Base-by-base conservation (phyloP, 2,888 invertebrate genomes). In the Reticulitermes lucifugus region DNA sequence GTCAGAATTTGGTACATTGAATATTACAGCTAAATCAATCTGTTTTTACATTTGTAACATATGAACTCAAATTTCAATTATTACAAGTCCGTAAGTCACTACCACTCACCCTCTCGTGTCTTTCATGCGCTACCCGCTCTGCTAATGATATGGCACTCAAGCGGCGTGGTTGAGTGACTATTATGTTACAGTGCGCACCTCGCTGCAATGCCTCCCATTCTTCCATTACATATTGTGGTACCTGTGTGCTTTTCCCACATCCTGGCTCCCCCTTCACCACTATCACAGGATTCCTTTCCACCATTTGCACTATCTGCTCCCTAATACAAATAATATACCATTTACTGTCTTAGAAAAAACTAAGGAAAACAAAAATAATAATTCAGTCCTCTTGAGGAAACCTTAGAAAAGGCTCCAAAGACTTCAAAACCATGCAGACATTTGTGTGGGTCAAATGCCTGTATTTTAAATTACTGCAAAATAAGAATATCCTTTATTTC, bases 111-210 rank as follows among this genome's bases (percentile, higher is more conserved):
- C 90, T 87, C 90, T 96, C 96, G 0, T 91, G 89, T 86, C 95
- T 89, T 88, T 95, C 95, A 6, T 89, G 89, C 5, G 95, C 94
- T 0, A 96, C 93, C 81, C 98, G 92, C 87, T 93, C 94, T 0
- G 98, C 96, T 85, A 99, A 95, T 88, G 97, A 97, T 83, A 96
- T 95, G 22, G 99, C 98, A 14, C 98, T 98, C 88, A 99, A 97
- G 89, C 97, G 94, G 84, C 99, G 93, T 0, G 99, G 99, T 89
- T 99, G 98, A 0, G 98, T 99, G 0, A 98, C 97, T 73, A 96
- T 92, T 87, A 99, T 97, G 90, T 97, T 98, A 89, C 97, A 98
- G 80, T 93, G 93, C 0, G 91, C 90, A 2, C 92, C 92, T 81
- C 89, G 89, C 0, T 89, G 89, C 73, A 88, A 88, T 83, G 87